Conservation (phyloP, 2,113 vertebrate species). For the Porphyrio hochstetteri region DNA sequence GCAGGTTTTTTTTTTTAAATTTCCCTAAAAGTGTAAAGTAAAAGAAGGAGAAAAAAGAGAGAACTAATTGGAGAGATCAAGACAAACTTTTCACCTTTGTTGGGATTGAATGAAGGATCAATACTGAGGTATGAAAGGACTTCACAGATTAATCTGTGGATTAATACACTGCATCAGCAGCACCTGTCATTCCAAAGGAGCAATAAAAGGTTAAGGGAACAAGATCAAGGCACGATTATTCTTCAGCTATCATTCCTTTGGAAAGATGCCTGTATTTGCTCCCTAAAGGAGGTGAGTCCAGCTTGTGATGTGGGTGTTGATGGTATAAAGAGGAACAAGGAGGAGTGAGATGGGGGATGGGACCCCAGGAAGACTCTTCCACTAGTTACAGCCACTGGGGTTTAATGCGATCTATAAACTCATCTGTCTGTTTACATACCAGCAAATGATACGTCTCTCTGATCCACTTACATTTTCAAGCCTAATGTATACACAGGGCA, state of each 20-base stretch:
- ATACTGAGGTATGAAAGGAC: background rate
- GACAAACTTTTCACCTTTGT: background rate
- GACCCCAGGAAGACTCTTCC: constrained; percentile 59
- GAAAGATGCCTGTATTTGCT: constrained; percentile 26
- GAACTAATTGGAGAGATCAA: background rate
- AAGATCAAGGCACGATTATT: background rate
- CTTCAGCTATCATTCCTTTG: background rate
- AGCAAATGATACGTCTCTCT: constrained; percentile 82
- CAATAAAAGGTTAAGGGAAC: background rate
- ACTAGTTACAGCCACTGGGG: constrained; percentile 76
- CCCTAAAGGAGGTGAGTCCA: constrained; percentile 4
- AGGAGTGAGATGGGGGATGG: constrained; percentile 49
- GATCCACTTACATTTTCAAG: constrained; percentile 82
- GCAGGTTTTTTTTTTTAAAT: background rate
- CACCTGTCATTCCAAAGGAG: background rate
- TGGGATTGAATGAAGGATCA: background rate
- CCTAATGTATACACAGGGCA: constrained; percentile 81
- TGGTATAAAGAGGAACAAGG: background rate
- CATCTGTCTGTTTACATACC: constrained; percentile 89
- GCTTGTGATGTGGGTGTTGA: background rate
- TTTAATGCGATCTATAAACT: constrained; percentile 86
- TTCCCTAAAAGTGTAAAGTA: background rate
- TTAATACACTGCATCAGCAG: background rate
- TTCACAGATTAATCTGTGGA: constrained; percentile 19
- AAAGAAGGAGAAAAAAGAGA: background rate